Evolutionary conservation across 2,888 invertebrate genomes (phyloP), one percentile per base, ranked within the genome.

Genomic region (Caenorhabditis imperialis): DNA sequence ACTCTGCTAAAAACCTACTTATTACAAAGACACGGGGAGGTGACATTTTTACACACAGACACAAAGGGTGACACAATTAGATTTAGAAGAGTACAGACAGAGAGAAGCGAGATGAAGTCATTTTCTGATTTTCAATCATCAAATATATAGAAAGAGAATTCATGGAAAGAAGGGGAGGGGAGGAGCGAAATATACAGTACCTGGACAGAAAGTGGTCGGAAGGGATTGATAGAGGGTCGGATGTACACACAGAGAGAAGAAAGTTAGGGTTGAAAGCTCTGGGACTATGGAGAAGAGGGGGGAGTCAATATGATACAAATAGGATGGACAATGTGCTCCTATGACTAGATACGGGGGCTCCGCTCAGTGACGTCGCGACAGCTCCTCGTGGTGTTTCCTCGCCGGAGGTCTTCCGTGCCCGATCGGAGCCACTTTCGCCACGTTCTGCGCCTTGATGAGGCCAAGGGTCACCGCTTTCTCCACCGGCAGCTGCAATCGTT

Each of bases 401-500:
- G 73, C 72, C 10, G 81, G 79, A n/a, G 81, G 84, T 27, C 86
- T 78, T 37, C 85, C 86, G 38, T 82, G 83, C 14, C 86, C 86
- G 57, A 87, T 86, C 42, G 86, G 86, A 14, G 84, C 82, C 16
- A 86, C 77, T 60, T 86, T 87, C 20, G 86, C 61, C 18, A 77
- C 78, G 48, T 82, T 80, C 50, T 86, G 84, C 6, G 82, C 78
- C 67, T 86, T 86, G 62, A 86, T 83, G 40, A 85, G 78, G n/a
- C 87, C 87, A 18, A 86, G 72, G 8, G 81, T 80, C 6, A 85
- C 84, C 5, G 87, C 87, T 60, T 87, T 87, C 51, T 87, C 86
- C 5, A 87, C 85, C 4, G 87, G 87, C 20, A 87, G 69, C 87
- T 86, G 77, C 58, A 86, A 44, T 8, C 2, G 33, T 10, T 18